phyloP scores from a whole-genome alignment of 1,140 invertebrate species.

The Procambarus virginalis region DNA sequence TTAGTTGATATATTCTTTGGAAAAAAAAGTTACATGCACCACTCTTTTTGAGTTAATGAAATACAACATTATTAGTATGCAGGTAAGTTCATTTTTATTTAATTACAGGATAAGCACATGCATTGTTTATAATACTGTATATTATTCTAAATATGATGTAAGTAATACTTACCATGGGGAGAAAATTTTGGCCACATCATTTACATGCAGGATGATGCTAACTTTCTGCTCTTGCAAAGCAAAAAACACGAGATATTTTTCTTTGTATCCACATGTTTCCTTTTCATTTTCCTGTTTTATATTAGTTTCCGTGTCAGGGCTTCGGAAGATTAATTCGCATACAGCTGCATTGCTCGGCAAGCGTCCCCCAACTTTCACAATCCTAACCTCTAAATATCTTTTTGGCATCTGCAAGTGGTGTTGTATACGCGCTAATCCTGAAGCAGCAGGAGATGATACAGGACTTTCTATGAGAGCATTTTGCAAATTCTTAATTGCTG shows the following conservation, averaged over 20 bases:
- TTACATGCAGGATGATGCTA: not conserved
- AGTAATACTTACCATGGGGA: conserved; percentile 12
- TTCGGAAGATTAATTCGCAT: not conserved
- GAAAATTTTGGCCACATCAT: conserved; percentile 4
- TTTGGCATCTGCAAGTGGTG: not conserved
- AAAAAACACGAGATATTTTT: conserved; percentile 9
- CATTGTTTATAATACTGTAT: no score
- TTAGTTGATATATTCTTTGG: no score
- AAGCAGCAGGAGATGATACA: not conserved
- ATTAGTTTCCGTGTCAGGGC: not conserved
- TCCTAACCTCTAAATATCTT: not conserved
- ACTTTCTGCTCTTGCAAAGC: not conserved
- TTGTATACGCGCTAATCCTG: not conserved
- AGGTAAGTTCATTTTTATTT: no score
- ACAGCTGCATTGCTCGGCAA: not conserved
- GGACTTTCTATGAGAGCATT: conserved; percentile 10
- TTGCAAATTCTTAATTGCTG: not conserved
- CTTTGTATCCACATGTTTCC: not conserved
- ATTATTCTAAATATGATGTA: no score
- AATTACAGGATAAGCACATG: no score
- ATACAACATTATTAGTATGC: no score
- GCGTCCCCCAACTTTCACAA: not conserved
- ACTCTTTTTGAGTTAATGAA: no score
- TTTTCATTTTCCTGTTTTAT: conserved; percentile 6
- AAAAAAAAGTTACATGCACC: no score